These are phyloP conservation scores for Caenorhabditis sp. DNA, from an alignment of 2,888 invertebrate species.

Conservation along the genomic window DNA sequence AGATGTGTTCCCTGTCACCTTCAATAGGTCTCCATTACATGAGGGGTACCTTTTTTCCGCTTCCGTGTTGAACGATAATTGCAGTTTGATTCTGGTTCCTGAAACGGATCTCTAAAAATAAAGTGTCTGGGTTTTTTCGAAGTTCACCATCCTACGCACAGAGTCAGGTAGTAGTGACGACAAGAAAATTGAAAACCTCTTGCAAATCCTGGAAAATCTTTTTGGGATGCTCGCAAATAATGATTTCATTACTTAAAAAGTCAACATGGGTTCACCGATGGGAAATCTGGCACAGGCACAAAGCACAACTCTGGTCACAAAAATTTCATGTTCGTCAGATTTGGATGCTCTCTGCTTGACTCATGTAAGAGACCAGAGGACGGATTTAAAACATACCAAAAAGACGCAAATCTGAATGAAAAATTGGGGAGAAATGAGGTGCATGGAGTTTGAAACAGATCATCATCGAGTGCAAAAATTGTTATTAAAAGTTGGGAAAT, in stretches of 20 bases:
- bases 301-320: slow-evolving; percentile 1
- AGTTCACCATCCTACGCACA: neutral
- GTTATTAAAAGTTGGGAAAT: no score
- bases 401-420: neutral
- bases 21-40: slow-evolving; percentile 14
- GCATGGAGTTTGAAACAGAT: neutral
- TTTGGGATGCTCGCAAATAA: neutral
- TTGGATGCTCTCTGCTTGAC: neutral
- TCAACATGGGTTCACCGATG: neutral
- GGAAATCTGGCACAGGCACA: neutral
- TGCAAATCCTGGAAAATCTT: neutral
- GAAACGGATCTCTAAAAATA: slow-evolving; percentile 4
- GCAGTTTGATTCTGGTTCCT: neutral
- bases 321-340: neutral
- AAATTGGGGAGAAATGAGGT: neutral
- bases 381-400: neutral
- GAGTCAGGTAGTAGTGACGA: neutral
- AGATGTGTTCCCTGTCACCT: slow-evolving; percentile 58
- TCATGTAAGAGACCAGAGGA: neutral
- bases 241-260: neutral
- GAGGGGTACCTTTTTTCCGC: neutral
- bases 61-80: slow-evolving; percentile 30
- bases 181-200: neutral
- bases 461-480: slow-evolving; percentile 1
- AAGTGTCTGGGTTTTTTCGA: neutral